Conservation (phyloP, 1,140 invertebrate genomes). For the Daktulosphaira vitifoliae region DNA sequence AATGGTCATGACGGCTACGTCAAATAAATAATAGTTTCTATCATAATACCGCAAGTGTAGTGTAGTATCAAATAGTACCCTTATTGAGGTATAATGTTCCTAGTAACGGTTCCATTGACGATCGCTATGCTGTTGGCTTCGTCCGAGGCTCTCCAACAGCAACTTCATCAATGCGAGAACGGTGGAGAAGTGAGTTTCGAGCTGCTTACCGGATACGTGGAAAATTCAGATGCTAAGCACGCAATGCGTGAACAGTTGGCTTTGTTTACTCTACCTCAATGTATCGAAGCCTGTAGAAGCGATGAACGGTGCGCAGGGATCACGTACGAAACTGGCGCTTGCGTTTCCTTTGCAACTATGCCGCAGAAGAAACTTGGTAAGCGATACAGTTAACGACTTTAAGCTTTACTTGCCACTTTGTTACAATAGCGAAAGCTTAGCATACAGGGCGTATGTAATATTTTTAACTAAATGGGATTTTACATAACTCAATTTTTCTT, state of each 20-base stretch:
- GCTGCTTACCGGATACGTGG: conserved; percentile 81
- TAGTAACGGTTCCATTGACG: neutral
- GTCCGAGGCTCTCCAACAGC: neutral
- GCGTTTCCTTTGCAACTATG: conserved; percentile 79
- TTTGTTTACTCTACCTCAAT: conserved; percentile 81
- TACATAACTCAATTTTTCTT: too few relatives aligned
- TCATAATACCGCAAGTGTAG: too few relatives aligned
- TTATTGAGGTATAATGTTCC: neutral
- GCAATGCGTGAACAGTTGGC: conserved; percentile 78
- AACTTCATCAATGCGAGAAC: neutral
- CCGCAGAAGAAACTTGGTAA: conserved; percentile 49
- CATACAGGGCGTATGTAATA: too few relatives aligned
- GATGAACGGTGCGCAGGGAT: conserved; percentile 79
- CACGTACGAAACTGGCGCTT: conserved; percentile 89
- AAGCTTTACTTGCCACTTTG: too few relatives aligned
- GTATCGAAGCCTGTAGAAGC: conserved; percentile 74
- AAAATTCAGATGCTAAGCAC: conserved; percentile 68
- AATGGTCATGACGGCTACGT: too few relatives aligned
- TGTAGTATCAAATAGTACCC: too few relatives aligned
- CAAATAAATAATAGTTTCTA: too few relatives aligned
- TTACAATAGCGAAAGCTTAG: too few relatives aligned
- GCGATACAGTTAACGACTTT: too few relatives aligned
- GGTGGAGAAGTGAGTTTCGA: conserved; percentile 76
- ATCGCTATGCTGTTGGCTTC: neutral
- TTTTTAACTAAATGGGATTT: too few relatives aligned